Conservation (phyloP, 2,888 invertebrate genomes). For the Mimas tiliae region DNA sequence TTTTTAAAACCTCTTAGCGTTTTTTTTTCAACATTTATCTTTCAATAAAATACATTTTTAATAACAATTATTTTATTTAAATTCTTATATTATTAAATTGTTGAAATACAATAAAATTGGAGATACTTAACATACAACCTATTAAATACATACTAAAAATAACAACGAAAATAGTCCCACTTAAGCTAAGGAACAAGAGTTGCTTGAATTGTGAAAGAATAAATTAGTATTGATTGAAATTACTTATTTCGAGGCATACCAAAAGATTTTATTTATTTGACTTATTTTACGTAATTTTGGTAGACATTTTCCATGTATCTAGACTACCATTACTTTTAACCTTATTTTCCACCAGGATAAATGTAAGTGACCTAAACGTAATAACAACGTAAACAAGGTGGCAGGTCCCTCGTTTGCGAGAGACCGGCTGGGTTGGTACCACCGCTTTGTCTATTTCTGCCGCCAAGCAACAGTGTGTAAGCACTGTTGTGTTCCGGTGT, state of each 20-base stretch:
- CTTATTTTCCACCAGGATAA: too few species aligned
- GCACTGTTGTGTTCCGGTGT: too few species aligned
- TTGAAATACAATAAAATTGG: not conserved
- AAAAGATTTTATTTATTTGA: not conserved
- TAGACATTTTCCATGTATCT: too few species aligned
- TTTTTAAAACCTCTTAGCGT: too few species aligned
- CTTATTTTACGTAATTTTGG: not conserved
- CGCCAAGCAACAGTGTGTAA: too few species aligned
- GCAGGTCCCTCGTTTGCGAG: too few species aligned
- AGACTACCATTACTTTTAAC: too few species aligned
- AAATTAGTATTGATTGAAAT: not conserved
- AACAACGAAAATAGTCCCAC: conserved; percentile 2
- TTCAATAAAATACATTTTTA: not conserved
- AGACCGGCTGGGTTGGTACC: too few species aligned
- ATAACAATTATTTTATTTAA: conserved; percentile 13
- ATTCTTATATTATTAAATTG: not conserved
- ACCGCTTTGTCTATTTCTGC: too few species aligned
- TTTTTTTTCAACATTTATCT: too few species aligned
- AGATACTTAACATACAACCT: not conserved
- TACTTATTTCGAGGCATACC: not conserved
- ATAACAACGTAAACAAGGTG: too few species aligned
- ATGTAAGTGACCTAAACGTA: too few species aligned
- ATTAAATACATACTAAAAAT: not conserved
- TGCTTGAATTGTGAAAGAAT: not conserved
- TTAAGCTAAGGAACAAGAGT: not conserved